Conservation (phyloP, 2,797 vertebrate genomes). For the Huso huso region DNA sequence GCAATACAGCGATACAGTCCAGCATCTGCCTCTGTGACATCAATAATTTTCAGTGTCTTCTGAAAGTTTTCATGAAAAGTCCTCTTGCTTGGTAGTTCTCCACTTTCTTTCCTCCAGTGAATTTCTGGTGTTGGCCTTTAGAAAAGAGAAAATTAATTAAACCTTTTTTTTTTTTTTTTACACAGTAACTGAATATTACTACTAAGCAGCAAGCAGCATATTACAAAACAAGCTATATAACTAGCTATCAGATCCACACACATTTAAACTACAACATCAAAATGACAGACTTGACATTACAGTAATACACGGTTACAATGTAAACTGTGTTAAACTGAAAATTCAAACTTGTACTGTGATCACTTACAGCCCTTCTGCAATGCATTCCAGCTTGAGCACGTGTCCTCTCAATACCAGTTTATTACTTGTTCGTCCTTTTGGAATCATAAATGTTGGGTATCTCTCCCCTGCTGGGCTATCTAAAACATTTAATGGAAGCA, state of each 20-base stretch:
- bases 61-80: conserved; percentile 73
- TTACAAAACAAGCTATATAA: too few relatives aligned
- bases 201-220: too few relatives aligned
- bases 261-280: too few relatives aligned
- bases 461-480: conserved; percentile 73
- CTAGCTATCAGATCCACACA: too few relatives aligned
- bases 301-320: too few relatives aligned
- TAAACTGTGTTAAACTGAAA: too few relatives aligned
- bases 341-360: background rate
- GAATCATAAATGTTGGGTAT: conserved; percentile 74
- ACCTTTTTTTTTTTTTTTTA: too few relatives aligned
- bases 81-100: conserved; percentile 69
- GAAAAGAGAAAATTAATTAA: conserved; percentile 20
- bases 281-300: too few relatives aligned
- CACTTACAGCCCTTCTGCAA: conserved; percentile 92
- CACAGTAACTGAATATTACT: too few relatives aligned
- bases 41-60: conserved; percentile 79
- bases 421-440: conserved; percentile 67
- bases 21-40: conserved; percentile 81
- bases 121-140: conserved; percentile 82
- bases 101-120: conserved; percentile 82
- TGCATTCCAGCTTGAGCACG: conserved; percentile 85
- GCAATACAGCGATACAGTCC: conserved; percentile 89
- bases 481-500: conserved; percentile 33
- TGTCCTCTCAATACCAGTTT: conserved; percentile 84